phyloP scores from a whole-genome alignment of 2,888 invertebrate genomes.

The Pseudococcus viburni region DNA sequence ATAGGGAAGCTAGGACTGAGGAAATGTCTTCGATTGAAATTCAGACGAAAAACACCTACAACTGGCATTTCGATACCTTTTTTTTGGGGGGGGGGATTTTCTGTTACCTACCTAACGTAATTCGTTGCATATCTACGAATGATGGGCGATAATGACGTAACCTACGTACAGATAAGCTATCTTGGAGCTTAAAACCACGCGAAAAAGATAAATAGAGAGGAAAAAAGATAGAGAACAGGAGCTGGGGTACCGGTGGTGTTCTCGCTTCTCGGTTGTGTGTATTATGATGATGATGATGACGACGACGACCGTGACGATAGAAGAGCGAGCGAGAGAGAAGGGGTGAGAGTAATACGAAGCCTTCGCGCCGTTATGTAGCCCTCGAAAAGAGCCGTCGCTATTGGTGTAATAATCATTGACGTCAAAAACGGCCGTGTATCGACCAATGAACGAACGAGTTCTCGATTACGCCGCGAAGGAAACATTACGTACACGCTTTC shows the following conservation, averaged over 20 bases:
- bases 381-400: slow-evolving; percentile 48
- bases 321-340: neutral
- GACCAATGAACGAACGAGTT: slow-evolving; percentile 61
- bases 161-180: neutral
- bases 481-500: slow-evolving; percentile 59
- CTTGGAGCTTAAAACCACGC: neutral
- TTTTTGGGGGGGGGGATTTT: no score
- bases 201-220: neutral
- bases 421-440: slow-evolving; percentile 60
- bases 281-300: neutral
- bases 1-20: no score
- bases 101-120: neutral
- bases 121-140: neutral
- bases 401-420: slow-evolving; percentile 63
- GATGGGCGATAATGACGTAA: neutral
- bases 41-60: no score
- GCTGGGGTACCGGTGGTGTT: neutral
- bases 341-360: slow-evolving; percentile 50
- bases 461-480: slow-evolving; percentile 64
- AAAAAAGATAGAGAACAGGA: neutral
- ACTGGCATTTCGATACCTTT: no score
- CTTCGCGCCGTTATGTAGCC: slow-evolving; percentile 55
- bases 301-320: neutral
- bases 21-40: no score
- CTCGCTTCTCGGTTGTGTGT: neutral